Conservation (phyloP, 1,140 invertebrate species). For the Macrostomum lignano region DNA sequence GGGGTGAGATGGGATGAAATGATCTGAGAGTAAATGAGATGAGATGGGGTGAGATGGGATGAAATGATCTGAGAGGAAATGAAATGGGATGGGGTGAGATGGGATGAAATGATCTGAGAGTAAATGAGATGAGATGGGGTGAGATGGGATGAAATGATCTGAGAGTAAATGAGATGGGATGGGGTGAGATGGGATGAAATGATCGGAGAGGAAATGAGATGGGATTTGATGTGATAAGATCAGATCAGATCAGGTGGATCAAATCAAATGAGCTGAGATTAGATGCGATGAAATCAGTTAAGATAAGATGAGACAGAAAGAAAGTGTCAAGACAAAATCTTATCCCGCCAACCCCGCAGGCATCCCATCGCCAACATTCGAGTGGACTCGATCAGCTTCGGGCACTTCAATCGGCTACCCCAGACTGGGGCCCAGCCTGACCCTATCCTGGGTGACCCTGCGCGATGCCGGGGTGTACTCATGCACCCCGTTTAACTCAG, state of each 20-base stretch:
- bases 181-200: constrained; percentile 9
- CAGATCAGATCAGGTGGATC: constrained; percentile 8
- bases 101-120: constrained; percentile 4
- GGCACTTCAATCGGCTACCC: too few species aligned
- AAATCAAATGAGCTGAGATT: constrained; percentile 7
- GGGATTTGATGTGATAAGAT: constrained; percentile 9
- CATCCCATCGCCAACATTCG: too few species aligned
- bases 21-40: background rate
- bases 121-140: constrained; percentile 7
- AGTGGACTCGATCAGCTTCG: too few species aligned
- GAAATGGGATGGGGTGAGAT: constrained; percentile 2
- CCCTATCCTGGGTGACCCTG: too few species aligned
- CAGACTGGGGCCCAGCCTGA: too few species aligned
- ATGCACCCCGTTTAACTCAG: too few species aligned
- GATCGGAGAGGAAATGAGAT: constrained; percentile 9
- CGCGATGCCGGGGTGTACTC: too few species aligned
- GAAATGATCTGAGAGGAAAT: background rate
- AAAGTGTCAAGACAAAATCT: too few species aligned
- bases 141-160: constrained; percentile 7
- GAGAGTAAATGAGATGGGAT: constrained; percentile 9
- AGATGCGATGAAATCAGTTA: constrained; percentile 4
- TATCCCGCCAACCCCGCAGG: too few species aligned
- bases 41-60: constrained; percentile 2
- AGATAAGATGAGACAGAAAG: constrained; percentile 5
- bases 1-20: constrained; percentile 2